Evolutionary conservation across 2,888 invertebrate genomes (phyloP).

Genomic region (Mactromeris polynyma): DNA sequence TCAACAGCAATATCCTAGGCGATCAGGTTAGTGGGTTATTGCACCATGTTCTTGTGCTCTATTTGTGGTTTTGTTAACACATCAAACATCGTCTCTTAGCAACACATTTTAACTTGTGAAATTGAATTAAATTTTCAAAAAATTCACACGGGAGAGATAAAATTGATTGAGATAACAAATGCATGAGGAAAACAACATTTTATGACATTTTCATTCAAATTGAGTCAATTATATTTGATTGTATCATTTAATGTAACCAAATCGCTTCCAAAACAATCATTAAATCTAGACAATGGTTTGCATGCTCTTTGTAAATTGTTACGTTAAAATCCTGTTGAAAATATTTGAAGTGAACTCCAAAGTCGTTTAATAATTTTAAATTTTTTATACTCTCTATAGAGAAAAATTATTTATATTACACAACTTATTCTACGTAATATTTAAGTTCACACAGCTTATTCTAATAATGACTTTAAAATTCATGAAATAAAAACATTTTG

Average conservation of each 20-base stretch:
- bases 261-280: not conserved
- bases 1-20: conserved; percentile 36
- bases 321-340: not conserved
- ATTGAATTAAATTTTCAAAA: not conserved
- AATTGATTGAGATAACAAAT: too few species aligned
- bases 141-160: too few species aligned
- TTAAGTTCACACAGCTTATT: too few species aligned
- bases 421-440: too few species aligned
- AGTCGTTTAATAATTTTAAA: too few species aligned
- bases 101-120: not conserved
- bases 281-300: not conserved
- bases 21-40: conserved; percentile 57
- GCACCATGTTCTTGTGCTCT: not conserved
- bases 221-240: not conserved
- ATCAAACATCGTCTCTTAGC: not conserved
- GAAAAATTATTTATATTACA: too few species aligned
- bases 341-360: not conserved
- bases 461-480: too few species aligned
- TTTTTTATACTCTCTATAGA: too few species aligned
- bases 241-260: not conserved
- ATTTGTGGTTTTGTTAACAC: not conserved
- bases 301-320: not conserved
- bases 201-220: not conserved
- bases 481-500: too few species aligned
- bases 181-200: not conserved